These are phyloP conservation scores for Cataglyphis hispanica DNA, from an alignment of 1,140 invertebrate genomes.

Conservation along the genomic window DNA sequence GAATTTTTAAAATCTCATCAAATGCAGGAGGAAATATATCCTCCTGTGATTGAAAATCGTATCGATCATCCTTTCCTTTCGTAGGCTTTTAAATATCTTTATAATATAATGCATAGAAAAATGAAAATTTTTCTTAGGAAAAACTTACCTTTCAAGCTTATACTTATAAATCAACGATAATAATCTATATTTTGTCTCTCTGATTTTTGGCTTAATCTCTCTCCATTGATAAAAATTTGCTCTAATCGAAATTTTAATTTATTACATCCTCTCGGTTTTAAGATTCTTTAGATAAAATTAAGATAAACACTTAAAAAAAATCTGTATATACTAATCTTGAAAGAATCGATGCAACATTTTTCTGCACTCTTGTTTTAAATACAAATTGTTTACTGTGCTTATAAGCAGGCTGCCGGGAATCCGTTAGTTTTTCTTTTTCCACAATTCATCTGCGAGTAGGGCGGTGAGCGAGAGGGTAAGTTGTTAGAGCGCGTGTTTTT, in stretches of 20 bases:
- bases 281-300: too few species aligned
- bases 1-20: too few species aligned
- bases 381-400: slow-evolving; percentile 9
- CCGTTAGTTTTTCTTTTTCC: slow-evolving; percentile 7
- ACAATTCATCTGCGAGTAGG: slow-evolving; percentile 21
- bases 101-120: neutral
- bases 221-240: too few species aligned
- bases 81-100: too few species aligned
- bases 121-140: neutral
- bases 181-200: neutral
- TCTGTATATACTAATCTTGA: neutral
- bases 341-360: neutral
- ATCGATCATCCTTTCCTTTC: neutral
- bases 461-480: neutral
- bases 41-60: neutral
- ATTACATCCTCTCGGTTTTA: neutral
- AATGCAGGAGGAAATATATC: too few species aligned
- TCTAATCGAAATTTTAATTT: neutral
- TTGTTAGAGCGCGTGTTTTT: slow-evolving; percentile 43
- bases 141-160: neutral
- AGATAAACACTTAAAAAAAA: neutral
- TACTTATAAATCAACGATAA: neutral
- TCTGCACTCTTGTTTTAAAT: neutral
- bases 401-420: neutral
- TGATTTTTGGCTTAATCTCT: neutral